Evolutionary conservation across 2,113 vertebrate genomes (phyloP), one percentile per base, ranked within the genome.

Genomic region (Gadus chalcogrammus): DNA sequence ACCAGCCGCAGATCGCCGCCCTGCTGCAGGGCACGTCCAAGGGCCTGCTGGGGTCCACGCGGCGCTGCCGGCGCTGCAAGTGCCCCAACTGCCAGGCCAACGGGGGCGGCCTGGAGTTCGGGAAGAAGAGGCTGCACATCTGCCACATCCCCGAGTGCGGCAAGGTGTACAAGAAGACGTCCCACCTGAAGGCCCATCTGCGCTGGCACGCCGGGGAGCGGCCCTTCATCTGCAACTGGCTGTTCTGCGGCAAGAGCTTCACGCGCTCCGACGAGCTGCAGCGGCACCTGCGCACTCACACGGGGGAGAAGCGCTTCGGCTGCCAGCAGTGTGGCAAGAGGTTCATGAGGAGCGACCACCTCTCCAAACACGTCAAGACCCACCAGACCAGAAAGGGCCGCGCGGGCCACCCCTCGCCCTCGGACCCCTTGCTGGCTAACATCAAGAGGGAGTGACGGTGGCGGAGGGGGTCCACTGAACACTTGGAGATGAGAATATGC

Each of bases 221-320:
- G 62, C 94, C 94, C 65, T 95, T 95, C 83, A 85, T 94, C 83
- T 95, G 94, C 83, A 93, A 94, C 86, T 95, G 94, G 94, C 92
- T 94, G 48, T 94, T 94, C 87, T 95, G 94, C 11, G 94, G 94
- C 0, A 95, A 95, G 77, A 94, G 93, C 81, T 95, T 95, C 90
- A 94, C 93, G 1, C 92, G 94, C 16, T 95, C 94, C 0, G 94
- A 94, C 7, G 94, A 95, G 90, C 90, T 95, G 15, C 94, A 95
- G 85, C 80, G 94, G 67, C 94, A 95, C 80, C 92, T 95, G n/a
- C 91, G 94, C 75, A 94, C 94, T 0, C 94, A 95, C 89, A 95
- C 94, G 0, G 94, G 94, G 0, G 94, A 95, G 87, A 95, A 95
- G 82, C 92, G 94, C 31, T 95, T 95, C 22, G 91, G 92, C 16